Evolutionary conservation across 2,888 invertebrate species (phyloP), one percentile per base, ranked within the genome.

Genomic region (Podotricha telesiphe): DNA sequence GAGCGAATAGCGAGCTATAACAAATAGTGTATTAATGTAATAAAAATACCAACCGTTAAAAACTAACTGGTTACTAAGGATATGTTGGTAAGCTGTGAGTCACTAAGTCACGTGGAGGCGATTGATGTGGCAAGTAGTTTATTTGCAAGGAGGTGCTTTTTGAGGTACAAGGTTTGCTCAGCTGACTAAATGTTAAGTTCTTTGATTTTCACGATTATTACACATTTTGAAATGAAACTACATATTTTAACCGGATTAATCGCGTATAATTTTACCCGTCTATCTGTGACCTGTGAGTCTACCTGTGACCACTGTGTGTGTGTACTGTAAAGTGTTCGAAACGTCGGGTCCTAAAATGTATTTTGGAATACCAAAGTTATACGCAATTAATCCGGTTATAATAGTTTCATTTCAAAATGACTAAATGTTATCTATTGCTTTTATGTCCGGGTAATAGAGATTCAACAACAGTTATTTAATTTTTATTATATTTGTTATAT

Each of bases 1-100:
- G n/a, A n/a, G 72, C 59, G 59, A 67, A 59, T 66, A 53, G 53
- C 48, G 45, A 8, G 56, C 34, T 65, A 28, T 64, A 59, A 59
- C 72, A 62, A 67, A 55, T 56, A 65, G 51, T 55, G 64, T n/a
- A 55, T 69, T 61, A 42, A 74, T 74, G 71, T 76, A 76, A 71
- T 62, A 70, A 71, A 73, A 72, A 73, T 72, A 68, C 70, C 70
- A 67, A 64, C 61, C 73, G 67, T 69, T 62, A 65, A 73, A 74
- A 74, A 71, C 71, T 71, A 66, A 63, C 53, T 61, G 50, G 67
- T 69, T 67, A 65, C 69, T 58, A 67, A 56, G 55, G 61, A 53
- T 67, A 66, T 73, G 67, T 71, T 56, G 37, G 58, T 65, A 62
- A 48, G 59, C 42, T 19, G 51, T 71, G 73, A 74, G 40, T 74